Conservation (phyloP, 1,140 invertebrate species). For the Ceratina japonica region DNA sequence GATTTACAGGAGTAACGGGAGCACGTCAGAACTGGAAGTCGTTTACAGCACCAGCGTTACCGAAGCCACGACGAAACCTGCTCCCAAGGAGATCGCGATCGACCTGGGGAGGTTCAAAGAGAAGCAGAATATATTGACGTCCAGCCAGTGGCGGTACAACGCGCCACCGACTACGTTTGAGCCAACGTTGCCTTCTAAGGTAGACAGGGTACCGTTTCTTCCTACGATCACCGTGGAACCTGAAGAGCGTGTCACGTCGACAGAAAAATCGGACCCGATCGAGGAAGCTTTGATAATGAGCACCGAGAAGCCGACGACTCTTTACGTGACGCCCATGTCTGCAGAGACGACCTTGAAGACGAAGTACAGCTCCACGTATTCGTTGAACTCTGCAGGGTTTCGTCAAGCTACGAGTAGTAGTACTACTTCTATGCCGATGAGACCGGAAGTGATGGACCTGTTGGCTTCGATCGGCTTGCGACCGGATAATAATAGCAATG, state of each 20-base stretch:
- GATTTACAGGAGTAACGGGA: conserved; percentile 43
- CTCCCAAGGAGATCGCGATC: neutral
- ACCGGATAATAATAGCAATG: conserved; percentile 38
- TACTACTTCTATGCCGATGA: conserved; percentile 67
- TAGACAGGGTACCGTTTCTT: conserved; percentile 49
- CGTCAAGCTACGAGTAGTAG: conserved; percentile 50
- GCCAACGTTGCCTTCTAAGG: conserved; percentile 23
- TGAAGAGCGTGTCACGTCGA: neutral
- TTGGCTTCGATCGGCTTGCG: conserved; percentile 75
- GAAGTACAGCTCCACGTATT: conserved; percentile 58
- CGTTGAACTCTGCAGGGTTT: conserved; percentile 50
- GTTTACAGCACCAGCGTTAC: conserved; percentile 68
- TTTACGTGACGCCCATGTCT: conserved; percentile 73
- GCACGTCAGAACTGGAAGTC: conserved; percentile 52
- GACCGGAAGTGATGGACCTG: conserved; percentile 74
- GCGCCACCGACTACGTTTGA: conserved; percentile 58
- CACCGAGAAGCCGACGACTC: conserved; percentile 48
- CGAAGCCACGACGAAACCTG: conserved; percentile 37
- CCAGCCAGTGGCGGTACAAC: conserved; percentile 73
- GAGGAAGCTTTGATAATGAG: conserved; percentile 18
- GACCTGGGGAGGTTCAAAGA: neutral
- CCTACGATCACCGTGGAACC: conserved; percentile 51
- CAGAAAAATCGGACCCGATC: neutral
- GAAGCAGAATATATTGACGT: conserved; percentile 43
- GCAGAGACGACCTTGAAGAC: conserved; percentile 18